These are phyloP conservation scores for Athalia circularis DNA, from an alignment of 2,888 invertebrate genomes.

Conservation along the genomic window DNA sequence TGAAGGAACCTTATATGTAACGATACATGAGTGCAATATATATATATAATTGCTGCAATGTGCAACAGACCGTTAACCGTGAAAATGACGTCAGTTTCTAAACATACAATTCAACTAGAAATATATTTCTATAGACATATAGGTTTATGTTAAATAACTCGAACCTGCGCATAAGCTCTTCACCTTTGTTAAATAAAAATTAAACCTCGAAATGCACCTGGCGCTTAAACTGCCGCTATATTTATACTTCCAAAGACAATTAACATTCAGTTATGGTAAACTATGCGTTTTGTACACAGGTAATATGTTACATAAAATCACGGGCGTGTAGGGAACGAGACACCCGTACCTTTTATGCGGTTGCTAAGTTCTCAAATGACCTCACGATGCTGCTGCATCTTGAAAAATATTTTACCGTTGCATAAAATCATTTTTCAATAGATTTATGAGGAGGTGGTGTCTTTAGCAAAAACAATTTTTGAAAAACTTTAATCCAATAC, in stretches of 20 bases:
- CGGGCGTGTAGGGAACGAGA: neutral
- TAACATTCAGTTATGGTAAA: constrained; percentile 33
- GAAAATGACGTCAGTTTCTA: constrained; percentile 19
- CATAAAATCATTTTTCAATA: no score
- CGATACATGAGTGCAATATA: neutral
- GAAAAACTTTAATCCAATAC: neutral
- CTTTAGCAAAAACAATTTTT: no score
- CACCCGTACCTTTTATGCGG: neutral
- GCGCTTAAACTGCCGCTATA: constrained; percentile 6
- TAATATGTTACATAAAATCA: constrained; percentile 26
- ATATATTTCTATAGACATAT: no score
- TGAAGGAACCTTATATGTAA: neutral
- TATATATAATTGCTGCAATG: neutral
- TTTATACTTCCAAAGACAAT: neutral
- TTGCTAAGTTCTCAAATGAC: neutral
- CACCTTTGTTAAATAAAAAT: neutral
- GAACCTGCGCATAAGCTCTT: neutral
- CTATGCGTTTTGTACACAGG: constrained; percentile 13
- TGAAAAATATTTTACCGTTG: no score
- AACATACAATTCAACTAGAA: neutral
- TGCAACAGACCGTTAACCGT: constrained; percentile 16
- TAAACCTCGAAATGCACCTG: constrained; percentile 7
- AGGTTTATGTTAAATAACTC: no score
- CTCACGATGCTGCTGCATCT: no score
- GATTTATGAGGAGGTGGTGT: no score